Base-by-base conservation (phyloP, 2,113 vertebrate genomes). In the Atherinomorus stipes region DNA sequence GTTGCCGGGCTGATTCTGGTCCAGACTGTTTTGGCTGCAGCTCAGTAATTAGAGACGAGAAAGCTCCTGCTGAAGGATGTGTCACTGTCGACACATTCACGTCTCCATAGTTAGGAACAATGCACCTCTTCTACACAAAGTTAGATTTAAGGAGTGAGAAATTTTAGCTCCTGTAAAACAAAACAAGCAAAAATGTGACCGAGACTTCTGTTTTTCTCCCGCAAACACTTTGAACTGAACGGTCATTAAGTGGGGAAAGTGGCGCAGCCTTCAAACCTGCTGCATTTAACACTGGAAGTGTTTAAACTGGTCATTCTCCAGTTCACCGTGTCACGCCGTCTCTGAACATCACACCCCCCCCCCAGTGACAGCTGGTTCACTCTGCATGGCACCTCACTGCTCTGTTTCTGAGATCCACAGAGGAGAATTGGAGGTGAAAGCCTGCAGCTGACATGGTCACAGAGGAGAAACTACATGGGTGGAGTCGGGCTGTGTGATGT, bases 21-120 rank as follows among this genome's bases (percentile, higher is more conserved):
- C 57, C 79, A 80, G 79, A 80, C 74, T 71, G 83, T 85, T 84
- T 66, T 71, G 80, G 71, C 83, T 83, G 66, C 59, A 59, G 67
- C 49, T 50, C 62, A 4, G 71, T 83, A 83, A 83, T 85, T 73
- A 88, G 71, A 83, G 74, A 65, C 8, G 28, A 74, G 64, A 21
- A 61, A 68, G n/a, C 52, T 63, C 47, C 69, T 2, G 49, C 62
- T 52, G 22, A 51, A 64, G 58, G 83, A 83, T 15, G 73, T 8
- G 67, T 67, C 73, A 42, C 1, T 19, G 52, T 74, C 75, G 16
- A 67, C 78, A 49, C 63, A 0, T 28, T 12, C 19, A 7, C 0
- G 61, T 42, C 60, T 44, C 47, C 23, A 2, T 2, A 0, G 49
- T 63, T 72, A 23, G 18, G 64, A 42, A 58, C 50, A 22, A 57